Conservation (phyloP, 1,140 invertebrate genomes). For the Leptonema lineaticorne region DNA sequence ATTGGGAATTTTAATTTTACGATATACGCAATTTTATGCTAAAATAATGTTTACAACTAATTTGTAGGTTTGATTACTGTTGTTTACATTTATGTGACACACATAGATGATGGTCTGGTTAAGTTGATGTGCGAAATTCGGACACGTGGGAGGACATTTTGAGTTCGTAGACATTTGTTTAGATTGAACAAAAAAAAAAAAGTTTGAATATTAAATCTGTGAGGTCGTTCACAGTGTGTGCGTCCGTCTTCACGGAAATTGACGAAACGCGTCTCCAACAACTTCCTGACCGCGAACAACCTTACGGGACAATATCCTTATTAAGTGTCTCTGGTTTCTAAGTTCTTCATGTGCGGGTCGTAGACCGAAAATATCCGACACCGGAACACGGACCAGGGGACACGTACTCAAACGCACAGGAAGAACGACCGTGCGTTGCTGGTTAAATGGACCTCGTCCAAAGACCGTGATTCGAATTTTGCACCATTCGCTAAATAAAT, state of each 20-base stretch:
- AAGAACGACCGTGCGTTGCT: slow-evolving; percentile 1
- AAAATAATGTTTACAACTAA: too few relatives aligned
- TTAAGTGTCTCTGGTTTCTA: neutral
- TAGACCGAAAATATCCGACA: slow-evolving; percentile 14
- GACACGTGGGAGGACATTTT: too few relatives aligned
- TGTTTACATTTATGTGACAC: too few relatives aligned
- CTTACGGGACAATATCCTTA: slow-evolving; percentile 29
- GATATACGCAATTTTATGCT: too few relatives aligned
- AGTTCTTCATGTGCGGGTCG: neutral
- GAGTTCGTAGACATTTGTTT: too few relatives aligned
- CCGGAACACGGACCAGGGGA: slow-evolving; percentile 11
- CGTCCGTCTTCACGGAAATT: neutral
- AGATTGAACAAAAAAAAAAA: too few relatives aligned
- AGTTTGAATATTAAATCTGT: neutral
- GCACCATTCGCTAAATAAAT: too few relatives aligned
- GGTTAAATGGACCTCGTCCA: slow-evolving; percentile 27
- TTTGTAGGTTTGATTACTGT: too few relatives aligned
- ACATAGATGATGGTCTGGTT: too few relatives aligned
- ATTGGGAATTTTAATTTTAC: too few relatives aligned
- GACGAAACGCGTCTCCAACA: neutral
- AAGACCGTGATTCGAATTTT: slow-evolving; percentile 30
- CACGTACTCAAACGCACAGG: slow-evolving; percentile 21
- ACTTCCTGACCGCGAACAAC: neutral
- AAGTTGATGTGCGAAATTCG: too few relatives aligned
- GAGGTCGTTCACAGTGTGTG: neutral